Percentiles rank a stretch among this genome's conserved stretches.
phyloP scores from a whole-genome alignment of 2,113 vertebrate genomes.

The Eonycteris spelaea region DNA sequence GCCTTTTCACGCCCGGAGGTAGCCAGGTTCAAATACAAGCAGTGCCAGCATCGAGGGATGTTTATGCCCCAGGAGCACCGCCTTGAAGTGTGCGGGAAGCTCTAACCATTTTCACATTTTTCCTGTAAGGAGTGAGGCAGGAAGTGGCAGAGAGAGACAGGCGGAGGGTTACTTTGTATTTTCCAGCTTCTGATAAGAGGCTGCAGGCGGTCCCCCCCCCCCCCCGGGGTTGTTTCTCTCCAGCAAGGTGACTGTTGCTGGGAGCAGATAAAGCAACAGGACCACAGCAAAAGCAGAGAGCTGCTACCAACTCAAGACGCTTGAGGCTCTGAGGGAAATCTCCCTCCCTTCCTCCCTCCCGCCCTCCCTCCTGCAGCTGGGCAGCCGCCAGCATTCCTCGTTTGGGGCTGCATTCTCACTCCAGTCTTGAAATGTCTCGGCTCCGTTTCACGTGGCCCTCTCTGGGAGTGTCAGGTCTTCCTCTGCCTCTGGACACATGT shows the following conservation, averaged over 20 bases:
- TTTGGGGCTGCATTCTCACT: neutral
- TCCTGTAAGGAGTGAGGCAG: neutral
- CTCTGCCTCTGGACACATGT: neutral
- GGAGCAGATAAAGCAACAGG: neutral
- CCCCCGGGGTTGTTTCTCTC: neutral
- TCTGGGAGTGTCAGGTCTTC: neutral
- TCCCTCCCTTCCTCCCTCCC: no score
- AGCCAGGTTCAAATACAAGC: neutral
- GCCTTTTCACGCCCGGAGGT: neutral
- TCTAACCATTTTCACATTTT: no score
- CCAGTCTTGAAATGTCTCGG: neutral
- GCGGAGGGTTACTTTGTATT: neutral
- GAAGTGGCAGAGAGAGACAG: neutral
- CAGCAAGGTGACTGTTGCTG: neutral
- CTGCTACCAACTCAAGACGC: no score
- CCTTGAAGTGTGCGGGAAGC: neutral
- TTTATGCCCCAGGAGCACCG: neutral
- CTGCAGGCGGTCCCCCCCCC: no score
- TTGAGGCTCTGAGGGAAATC: neutral
- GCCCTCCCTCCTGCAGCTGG: neutral
- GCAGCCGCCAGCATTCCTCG: neutral
- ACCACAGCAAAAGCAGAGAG: neutral
- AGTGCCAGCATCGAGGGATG: neutral
- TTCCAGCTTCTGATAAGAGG: neutral
- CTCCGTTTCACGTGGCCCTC: neutral